Percentiles rank a stretch among this genome's conserved stretches.
These are phyloP conservation scores for Planiliza haematocheilus DNA, from an alignment of 2,113 vertebrate genomes.

Conservation along the genomic window DNA sequence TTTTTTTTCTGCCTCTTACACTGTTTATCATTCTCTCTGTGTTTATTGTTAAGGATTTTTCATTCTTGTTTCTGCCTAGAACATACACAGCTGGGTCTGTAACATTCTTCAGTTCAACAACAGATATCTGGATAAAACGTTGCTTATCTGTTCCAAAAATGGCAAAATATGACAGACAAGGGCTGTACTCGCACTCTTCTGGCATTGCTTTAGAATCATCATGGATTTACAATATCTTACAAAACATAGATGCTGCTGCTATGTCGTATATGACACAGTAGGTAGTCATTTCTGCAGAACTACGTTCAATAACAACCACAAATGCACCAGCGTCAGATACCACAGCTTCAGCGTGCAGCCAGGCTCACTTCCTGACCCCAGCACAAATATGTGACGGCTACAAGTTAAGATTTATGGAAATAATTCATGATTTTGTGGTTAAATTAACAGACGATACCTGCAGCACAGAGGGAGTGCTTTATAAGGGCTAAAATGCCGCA, in stretches of 20 bases:
- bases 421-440: neutral
- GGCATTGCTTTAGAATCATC: neutral
- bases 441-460: neutral
- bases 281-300: conserved; percentile 3
- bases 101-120: neutral
- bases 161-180: neutral
- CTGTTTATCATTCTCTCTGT: conserved; percentile 11
- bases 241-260: neutral
- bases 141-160: neutral
- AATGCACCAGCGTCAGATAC: neutral
- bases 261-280: neutral
- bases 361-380: conserved; percentile 12
- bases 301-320: conserved; percentile 14
- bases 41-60: conserved; percentile 17
- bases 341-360: conserved; percentile 21
- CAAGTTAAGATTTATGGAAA: neutral
- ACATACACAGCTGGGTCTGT: conserved; percentile 13
- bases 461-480: neutral
- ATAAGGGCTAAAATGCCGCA: neutral
- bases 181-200: neutral
- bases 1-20: neutral
- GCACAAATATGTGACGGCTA: neutral
- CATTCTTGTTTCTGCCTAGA: conserved; percentile 2
- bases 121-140: conserved; percentile 6
- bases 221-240: neutral